phyloP scores from a whole-genome alignment of 92 coral and sea anemone species.

The Bergia puertoricense region DNA sequence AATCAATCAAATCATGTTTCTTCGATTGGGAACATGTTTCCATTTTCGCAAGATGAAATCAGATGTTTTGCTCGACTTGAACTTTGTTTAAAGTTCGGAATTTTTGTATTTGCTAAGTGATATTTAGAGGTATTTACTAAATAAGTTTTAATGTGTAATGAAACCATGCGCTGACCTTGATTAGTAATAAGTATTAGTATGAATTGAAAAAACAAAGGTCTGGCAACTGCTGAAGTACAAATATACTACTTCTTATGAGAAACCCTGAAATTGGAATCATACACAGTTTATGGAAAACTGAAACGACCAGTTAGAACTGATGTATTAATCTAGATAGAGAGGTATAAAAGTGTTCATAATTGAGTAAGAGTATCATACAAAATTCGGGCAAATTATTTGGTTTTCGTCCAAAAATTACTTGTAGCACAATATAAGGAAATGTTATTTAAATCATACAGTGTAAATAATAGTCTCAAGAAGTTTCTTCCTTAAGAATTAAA shows the following conservation, averaged over 20 bases:
- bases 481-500: neutral
- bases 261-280: slow-evolving; percentile 25
- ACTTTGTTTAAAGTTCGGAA: too few species aligned
- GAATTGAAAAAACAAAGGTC: neutral
- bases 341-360: too few species aligned
- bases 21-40: neutral
- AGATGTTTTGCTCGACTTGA: neutral
- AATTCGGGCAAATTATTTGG: neutral
- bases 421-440: neutral
- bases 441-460: neutral
- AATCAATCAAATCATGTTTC: too few species aligned
- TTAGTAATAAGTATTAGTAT: neutral
- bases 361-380: neutral
- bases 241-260: neutral
- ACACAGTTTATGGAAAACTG: neutral
- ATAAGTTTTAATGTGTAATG: neutral
- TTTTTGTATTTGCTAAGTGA: neutral
- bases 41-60: neutral
- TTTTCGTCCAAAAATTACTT: neutral
- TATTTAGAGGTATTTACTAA: neutral
- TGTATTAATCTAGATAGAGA: neutral
- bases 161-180: neutral
- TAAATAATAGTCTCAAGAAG: neutral
- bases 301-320: neutral
- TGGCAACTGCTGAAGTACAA: neutral